A percentile compares a stretch with the other conserved stretches of the same genome.
phyloP scores from a whole-genome alignment of 1,140 invertebrate species.

The Nephila pilipes region DNA sequence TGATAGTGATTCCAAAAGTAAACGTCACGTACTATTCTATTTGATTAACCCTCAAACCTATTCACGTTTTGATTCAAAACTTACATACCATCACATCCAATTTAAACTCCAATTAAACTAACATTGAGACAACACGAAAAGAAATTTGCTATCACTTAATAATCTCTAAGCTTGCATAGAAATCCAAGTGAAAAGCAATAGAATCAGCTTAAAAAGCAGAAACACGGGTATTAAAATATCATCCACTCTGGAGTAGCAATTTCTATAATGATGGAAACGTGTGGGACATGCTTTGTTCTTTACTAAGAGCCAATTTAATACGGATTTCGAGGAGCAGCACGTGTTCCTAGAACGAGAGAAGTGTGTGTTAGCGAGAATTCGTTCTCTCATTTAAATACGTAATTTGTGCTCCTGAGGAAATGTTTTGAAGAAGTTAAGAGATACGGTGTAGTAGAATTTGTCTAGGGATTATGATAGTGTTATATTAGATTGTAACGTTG shows the following conservation, averaged over 20 bases:
- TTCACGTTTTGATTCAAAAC: not conserved
- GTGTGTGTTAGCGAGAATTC: not conserved
- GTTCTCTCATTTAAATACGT: conserved; percentile 15
- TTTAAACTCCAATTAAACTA: conserved; percentile 35
- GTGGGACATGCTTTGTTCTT: not conserved
- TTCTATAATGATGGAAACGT: conserved; percentile 18
- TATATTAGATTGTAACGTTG: not conserved
- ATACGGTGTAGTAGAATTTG: not conserved
- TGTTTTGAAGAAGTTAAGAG: not conserved
- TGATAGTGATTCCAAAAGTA: not conserved
- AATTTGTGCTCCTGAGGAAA: conserved; percentile 11
- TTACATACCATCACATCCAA: not conserved
- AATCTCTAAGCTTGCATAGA: not conserved
- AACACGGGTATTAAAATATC: not conserved
- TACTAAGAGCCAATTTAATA: conserved; percentile 32
- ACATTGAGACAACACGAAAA: not conserved
- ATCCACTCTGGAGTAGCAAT: not conserved
- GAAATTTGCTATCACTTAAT: not conserved
- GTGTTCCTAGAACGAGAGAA: not conserved
- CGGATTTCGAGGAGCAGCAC: not conserved
- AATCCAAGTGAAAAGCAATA: not conserved
- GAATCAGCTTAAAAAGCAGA: conserved; percentile 20
- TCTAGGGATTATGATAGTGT: not conserved
- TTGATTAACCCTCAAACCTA: not conserved
- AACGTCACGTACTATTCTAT: not conserved